phyloP scores from a whole-genome alignment of 2,113 vertebrate species.

The Corydoras sp. region DNA sequence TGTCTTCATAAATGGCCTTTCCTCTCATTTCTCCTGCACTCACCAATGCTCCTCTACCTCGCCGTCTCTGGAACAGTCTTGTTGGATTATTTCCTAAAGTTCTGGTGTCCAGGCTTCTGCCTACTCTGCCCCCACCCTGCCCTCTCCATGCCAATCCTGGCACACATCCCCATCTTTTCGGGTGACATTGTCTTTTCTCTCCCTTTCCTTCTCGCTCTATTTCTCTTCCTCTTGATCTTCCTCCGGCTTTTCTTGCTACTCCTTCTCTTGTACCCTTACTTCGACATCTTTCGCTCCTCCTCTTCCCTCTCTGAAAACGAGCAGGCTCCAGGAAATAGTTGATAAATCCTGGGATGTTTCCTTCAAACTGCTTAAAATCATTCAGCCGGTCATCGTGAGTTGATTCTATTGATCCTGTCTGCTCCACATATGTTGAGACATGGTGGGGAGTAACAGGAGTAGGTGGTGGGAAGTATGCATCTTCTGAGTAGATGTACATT shows the following conservation, averaged over 20 bases:
- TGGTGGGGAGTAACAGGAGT: not conserved
- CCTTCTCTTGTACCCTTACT: not conserved
- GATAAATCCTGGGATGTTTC: conserved; percentile 64
- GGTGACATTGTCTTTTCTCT: no score
- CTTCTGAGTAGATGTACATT: conserved; percentile 2
- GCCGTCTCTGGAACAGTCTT: conserved; percentile 23
- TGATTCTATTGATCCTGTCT: no score
- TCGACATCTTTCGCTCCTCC: not conserved
- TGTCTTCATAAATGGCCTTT: not conserved
- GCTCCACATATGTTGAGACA: no score
- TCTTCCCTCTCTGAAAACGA: not conserved
- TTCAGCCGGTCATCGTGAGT: not conserved
- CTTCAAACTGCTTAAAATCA: conserved; percentile 50
- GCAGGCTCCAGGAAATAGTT: conserved; percentile 52
- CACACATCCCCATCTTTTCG: conserved; percentile 39
- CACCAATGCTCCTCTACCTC: conserved; percentile 12
- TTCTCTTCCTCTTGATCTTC: not conserved
- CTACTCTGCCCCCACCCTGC: conserved; percentile 55
- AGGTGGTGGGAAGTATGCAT: not conserved
- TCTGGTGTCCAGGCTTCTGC: conserved; percentile 52
- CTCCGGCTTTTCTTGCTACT: not conserved
- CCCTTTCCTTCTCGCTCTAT: conserved; percentile 2
- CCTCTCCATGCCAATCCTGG: conserved; percentile 43
- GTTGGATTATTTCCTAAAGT: conserved; percentile 9
- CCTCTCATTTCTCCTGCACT: conserved; percentile 28